These are phyloP conservation scores for Campylomormyrus tamandua DNA, from an alignment of 2,113 vertebrate genomes.

Conservation along the genomic window DNA sequence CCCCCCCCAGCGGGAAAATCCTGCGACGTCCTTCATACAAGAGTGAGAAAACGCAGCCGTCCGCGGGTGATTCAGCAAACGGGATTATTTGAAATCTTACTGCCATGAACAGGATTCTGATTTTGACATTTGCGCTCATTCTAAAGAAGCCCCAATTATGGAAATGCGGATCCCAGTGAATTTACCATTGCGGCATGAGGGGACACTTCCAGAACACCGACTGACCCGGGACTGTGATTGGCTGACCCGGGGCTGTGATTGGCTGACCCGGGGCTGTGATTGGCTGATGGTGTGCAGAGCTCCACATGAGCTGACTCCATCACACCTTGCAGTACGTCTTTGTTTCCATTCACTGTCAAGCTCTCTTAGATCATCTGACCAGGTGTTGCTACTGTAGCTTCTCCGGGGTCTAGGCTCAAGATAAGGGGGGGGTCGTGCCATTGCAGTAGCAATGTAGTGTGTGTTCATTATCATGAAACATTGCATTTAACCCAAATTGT, in stretches of 20 bases:
- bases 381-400: not conserved
- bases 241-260: too few relatives aligned
- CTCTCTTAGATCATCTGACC: not conserved
- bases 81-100: slow-evolving; percentile 2
- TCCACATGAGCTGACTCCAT: not conserved
- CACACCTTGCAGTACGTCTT: not conserved
- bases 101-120: slow-evolving; percentile 12
- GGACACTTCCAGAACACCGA: too few relatives aligned
- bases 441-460: not conserved
- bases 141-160: slow-evolving; percentile 23
- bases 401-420: not conserved
- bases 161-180: slow-evolving; percentile 18
- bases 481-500: too few relatives aligned
- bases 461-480: too few relatives aligned
- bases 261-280: not conserved
- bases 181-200: not conserved
- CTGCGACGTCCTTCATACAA: not conserved
- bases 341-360: not conserved
- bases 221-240: not conserved
- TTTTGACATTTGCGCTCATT: slow-evolving; percentile 7
- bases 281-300: not conserved
- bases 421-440: not conserved
- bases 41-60: not conserved
- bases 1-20: not conserved
- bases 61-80: slow-evolving; percentile 8